Base-by-base conservation (phyloP, 2,797 vertebrate species). In the Spizella passerina region DNA sequence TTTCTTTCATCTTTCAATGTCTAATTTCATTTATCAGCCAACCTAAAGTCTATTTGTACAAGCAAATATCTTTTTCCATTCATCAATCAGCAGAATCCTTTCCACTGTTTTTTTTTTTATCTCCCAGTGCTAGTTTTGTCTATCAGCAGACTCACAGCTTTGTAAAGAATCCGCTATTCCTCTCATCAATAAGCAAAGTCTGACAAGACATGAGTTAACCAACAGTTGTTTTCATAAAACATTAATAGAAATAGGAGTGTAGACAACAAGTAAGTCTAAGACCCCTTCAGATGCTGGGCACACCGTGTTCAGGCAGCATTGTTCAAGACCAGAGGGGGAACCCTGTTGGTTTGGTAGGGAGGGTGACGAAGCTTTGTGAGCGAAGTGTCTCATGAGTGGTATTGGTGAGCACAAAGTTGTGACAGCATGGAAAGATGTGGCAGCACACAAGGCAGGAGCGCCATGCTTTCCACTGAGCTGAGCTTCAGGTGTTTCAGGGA, bases 221-320 rank as follows among this genome's bases (percentile, higher is more conserved):
- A 57, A 44, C 11, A 65, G 6, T 27, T 56, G 10, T 50, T 89
- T 63, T 41, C 59, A 41, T 30, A 56, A 86, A 36, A 56, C 14
- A 36, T 47, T 47, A 52, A 16, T 21, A 79, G 57, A 11, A 81
- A 56, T 16, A 52, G 19, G 8, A 73, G 6, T 64, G 26, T 7
- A 55, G 50, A 10, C 19, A 72, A 30, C 1, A 4, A 47, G 12
- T 18, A 56, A 59, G 69, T 57, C n/a, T 47, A 26, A 76, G 23
- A 56, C 6, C 12, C 20, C 14, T 65, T 64, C 19, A 64, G 41
- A 36, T 6, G 4, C 27, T 47, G 56, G 14, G 44, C 12, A n/a
- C 30, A 2, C 9, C 1, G 2, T 1, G 3, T 46, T 80, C 5
- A 2, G 6, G 10, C 34, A 75, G 57, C 3, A 0, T 7, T n/a